Conservation (phyloP, 2,888 invertebrate species). For the Microplitis deprimator region DNA sequence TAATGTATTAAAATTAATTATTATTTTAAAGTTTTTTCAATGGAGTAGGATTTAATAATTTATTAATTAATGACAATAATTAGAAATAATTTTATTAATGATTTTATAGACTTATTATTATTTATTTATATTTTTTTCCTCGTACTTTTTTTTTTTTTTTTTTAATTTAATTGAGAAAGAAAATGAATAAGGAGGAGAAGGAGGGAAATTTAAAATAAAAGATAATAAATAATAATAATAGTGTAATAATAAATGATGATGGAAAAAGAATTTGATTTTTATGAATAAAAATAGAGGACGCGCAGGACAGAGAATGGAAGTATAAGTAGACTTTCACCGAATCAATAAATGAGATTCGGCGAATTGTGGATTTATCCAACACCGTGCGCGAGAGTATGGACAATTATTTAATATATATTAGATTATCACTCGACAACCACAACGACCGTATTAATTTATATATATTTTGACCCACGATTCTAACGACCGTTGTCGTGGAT, state of each 20-base stretch:
- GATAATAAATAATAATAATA: slow-evolving; percentile 14
- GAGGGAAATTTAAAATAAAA: neutral
- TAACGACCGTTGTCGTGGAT: neutral
- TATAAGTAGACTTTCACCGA: slow-evolving; percentile 29
- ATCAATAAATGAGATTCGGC: slow-evolving; percentile 37
- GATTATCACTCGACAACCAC: slow-evolving; percentile 37
- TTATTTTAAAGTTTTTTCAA: neutral
- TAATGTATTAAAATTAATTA: neutral
- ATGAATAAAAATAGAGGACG: slow-evolving; percentile 44
- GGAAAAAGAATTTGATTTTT: slow-evolving; percentile 11
- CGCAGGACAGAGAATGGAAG: slow-evolving; percentile 31
- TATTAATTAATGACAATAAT: neutral
- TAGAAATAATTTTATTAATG: slow-evolving; percentile 2
- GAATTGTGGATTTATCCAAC: slow-evolving; percentile 34
- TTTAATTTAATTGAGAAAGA: neutral
- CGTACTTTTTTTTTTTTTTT: too few relatives aligned
- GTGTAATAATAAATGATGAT: slow-evolving; percentile 27
- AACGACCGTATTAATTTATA: slow-evolving; percentile 27
- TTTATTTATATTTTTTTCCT: neutral
- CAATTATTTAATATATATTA: slow-evolving; percentile 28
- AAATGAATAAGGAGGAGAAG: too few relatives aligned
- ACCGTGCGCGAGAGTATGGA: slow-evolving; percentile 24
- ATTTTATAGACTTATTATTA: neutral
- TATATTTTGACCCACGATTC: neutral
- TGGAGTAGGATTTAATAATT: neutral